Base-by-base conservation (phyloP, 1,140 invertebrate genomes). In the Caenorhabditis briggsae region DNA sequence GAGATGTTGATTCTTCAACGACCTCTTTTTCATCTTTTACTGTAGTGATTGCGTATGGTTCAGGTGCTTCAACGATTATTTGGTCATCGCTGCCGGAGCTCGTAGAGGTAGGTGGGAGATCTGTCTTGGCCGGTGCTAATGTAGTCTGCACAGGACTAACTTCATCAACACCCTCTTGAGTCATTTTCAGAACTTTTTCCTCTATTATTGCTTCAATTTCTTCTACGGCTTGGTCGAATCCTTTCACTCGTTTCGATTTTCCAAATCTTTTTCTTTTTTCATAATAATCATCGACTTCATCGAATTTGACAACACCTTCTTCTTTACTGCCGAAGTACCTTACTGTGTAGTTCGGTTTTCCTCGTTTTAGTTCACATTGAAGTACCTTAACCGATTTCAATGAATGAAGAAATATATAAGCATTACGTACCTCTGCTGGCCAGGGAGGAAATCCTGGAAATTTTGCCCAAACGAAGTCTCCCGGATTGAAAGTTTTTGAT, bases 271-370 rank as follows among this genome's bases (percentile, higher is more conserved):
- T 41, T 46, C 64, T 9, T 46, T 70, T 70, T n/a, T 70, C 64
- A 70, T 70, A 70, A 70, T 70, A 70, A 48, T 70, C 64, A 25
- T 70, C 64, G 8, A 70, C 64, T 20, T 70, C 64, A 70, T 70
- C 64, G 18, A 7, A 70, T 14, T 46, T 70, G 5, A 70, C 64
- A 70, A 46, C 18, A 18, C 64, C 64, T 8, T 18, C 16, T 46
- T 70, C 64, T 14, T 70, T 48, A 6, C 41, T 46, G 8, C 64
- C 64, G 18, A 70, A 70, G 18, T 70, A 70, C 18, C 46, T 41
- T 20, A 70, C 64, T 48, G 64, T 70, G 64, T 70, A 70, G 64
- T 70, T 12, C 64, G 23, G 16, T 70, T 70, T 70, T 43, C 64
- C 41, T 25, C 64, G 16, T 48, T 70, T 70, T n/a, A 46, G 64